Conservation (phyloP, 1,140 invertebrate genomes). For the Euborellia annulipes region DNA sequence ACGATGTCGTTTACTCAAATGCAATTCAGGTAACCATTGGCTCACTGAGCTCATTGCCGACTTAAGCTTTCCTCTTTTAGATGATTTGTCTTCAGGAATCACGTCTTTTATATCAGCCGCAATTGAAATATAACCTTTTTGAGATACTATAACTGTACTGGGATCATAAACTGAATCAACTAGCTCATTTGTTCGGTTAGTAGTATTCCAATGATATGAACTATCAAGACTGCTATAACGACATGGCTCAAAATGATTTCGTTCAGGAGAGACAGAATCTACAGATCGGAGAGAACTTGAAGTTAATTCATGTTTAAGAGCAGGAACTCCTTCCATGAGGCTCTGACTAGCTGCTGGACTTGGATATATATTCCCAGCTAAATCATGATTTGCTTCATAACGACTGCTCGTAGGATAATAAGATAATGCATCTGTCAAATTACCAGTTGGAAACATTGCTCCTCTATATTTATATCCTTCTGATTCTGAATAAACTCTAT, state of each 20-base stretch:
- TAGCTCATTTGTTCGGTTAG: slow-evolving; percentile 13
- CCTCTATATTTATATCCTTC: too few relatives aligned
- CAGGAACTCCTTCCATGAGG: not conserved
- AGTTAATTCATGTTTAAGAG: slow-evolving; percentile 28
- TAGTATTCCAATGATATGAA: slow-evolving; percentile 17
- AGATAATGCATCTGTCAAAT: slow-evolving; percentile 55
- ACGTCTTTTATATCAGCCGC: slow-evolving; percentile 43
- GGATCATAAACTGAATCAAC: slow-evolving; percentile 30
- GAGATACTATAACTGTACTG: slow-evolving; percentile 51
- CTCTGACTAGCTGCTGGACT: not conserved
- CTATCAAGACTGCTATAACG: not conserved
- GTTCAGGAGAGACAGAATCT: slow-evolving; percentile 25
- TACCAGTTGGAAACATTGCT: slow-evolving; percentile 46
- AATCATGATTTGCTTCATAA: slow-evolving; percentile 3
- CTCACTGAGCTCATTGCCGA: slow-evolving; percentile 65
- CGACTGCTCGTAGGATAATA: slow-evolving; percentile 54
- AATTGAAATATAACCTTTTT: slow-evolving; percentile 67
- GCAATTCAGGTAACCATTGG: slow-evolving; percentile 64
- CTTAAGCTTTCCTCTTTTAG: slow-evolving; percentile 54
- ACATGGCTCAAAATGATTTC: not conserved
- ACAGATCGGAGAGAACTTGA: slow-evolving; percentile 38
- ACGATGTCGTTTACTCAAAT: slow-evolving; percentile 55
- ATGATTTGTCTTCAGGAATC: slow-evolving; percentile 34
- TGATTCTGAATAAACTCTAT: too few relatives aligned
- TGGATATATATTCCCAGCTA: slow-evolving; percentile 5